Base-by-base conservation (phyloP, 2,797 vertebrate genomes). In the Lateolabrax maculatus region DNA sequence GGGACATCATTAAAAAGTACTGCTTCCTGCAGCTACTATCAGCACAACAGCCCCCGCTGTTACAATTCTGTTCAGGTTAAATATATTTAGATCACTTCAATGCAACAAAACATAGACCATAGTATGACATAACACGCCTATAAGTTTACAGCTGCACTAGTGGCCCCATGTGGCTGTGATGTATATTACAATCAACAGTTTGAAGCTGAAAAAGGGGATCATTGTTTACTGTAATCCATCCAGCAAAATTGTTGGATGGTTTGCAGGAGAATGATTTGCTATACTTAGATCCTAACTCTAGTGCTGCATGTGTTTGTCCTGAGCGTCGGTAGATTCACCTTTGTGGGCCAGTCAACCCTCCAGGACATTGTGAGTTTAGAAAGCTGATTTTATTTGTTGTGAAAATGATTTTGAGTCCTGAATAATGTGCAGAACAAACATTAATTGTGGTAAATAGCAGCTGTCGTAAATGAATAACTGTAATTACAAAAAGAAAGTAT, bases 91-190 rank as follows among this genome's bases (percentile, higher is more conserved):
- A 25, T 49, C 34, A 25, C 12, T 62, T 64, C 27, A 62, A 18
- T 37, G 61, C 34, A 79, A 63, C 55, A 75, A 76, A 57, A 43
- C 34, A 69, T 11, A 56, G 52, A 52, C 9, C 60, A 18, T 5
- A 31, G 13, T 4, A 27, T 37, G 69, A 62, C 53, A 66, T 43
- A 63, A 71, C 19, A 39, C 16, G 3, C 12, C 37, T 18, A 1
- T 3, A 34, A 16, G 8, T 63, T 21, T 61, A 51, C 58, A 37
- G 72, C 31, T 65, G 49, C 80, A 55, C 34, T 19, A 27, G 27
- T 37, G 89, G 13, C 78, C 53, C 65, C 71, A 2, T 49, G 84
- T 80, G 87, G 82, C 63, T 5, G 19, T 60, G 4, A 27, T 34
- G 9, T 34, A 15, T 48, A 62, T 49, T 57, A 63, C 75, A 67